These are phyloP conservation scores for Pherbina coryleti DNA, from an alignment of 2,888 invertebrate genomes.

Conservation along the genomic window DNA sequence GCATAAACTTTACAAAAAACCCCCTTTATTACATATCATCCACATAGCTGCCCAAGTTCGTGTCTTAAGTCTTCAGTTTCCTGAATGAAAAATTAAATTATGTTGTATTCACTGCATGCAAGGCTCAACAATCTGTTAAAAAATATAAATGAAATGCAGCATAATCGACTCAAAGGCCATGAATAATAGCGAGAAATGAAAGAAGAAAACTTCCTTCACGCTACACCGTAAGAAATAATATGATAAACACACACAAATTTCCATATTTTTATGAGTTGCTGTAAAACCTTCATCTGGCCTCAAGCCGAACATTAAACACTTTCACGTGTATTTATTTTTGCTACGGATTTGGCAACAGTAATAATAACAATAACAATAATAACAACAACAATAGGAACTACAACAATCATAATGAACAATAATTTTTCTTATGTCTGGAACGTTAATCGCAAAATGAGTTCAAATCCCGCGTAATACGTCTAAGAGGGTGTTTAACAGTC, in stretches of 20 bases:
- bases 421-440: neutral
- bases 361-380: neutral
- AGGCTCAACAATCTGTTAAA: neutral
- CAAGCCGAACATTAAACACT: conserved; percentile 1
- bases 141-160: neutral
- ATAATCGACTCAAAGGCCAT: neutral
- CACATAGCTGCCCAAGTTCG: conserved; percentile 13
- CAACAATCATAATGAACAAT: neutral
- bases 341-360: neutral
- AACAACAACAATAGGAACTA: neutral
- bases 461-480: neutral
- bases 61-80: conserved; percentile 38
- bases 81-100: neutral
- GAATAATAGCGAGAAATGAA: neutral
- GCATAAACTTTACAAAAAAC: too few relatives aligned
- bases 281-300: conserved; percentile 17
- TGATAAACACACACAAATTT: neutral
- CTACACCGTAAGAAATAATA: neutral
- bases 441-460: too few relatives aligned
- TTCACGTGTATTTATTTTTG: neutral
- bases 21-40: neutral
- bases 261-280: neutral
- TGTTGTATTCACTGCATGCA: neutral
- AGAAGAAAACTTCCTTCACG: neutral
- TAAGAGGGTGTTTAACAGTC: neutral